These are phyloP conservation scores for Anagrus nilaparvatae DNA, from an alignment of 1,140 invertebrate genomes.

Conservation along the genomic window DNA sequence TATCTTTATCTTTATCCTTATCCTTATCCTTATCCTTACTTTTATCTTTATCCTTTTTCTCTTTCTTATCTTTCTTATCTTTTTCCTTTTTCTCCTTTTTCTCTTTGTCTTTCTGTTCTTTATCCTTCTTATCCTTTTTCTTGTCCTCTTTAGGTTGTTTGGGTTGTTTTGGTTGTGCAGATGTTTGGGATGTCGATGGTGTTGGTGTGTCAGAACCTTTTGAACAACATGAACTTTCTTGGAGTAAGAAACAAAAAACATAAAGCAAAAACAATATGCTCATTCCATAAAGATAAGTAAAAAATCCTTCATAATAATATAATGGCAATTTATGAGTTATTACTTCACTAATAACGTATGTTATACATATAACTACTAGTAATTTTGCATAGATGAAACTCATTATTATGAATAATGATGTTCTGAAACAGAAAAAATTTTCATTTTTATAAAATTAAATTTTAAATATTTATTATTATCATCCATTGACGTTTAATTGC, in stretches of 20 bases:
- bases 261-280: slow-evolving; percentile 93
- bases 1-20: slow-evolving; percentile 42
- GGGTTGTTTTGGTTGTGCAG: slow-evolving; percentile 64
- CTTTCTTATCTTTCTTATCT: slow-evolving; percentile 44
- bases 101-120: slow-evolving; percentile 42
- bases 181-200: too few relatives aligned
- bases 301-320: slow-evolving; percentile 92
- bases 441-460: too few relatives aligned
- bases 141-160: slow-evolving; percentile 65
- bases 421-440: slow-evolving; percentile 61
- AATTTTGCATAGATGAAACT: slow-evolving; percentile 90
- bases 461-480: too few relatives aligned
- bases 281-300: slow-evolving; percentile 90
- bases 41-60: slow-evolving; percentile 55
- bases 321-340: slow-evolving; percentile 84
- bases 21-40: slow-evolving; percentile 45
- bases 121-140: slow-evolving; percentile 45
- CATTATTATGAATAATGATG: slow-evolving; percentile 86
- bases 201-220: slow-evolving; percentile 56
- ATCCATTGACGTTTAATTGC: too few relatives aligned
- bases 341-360: slow-evolving; percentile 86
- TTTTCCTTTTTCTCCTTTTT: slow-evolving; percentile 41
- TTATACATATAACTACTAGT: slow-evolving; percentile 81
- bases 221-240: slow-evolving; percentile 76
- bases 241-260: slow-evolving; percentile 91